phyloP scores from a whole-genome alignment of 2,888 invertebrate species.

The Galerucella calmariensis region DNA sequence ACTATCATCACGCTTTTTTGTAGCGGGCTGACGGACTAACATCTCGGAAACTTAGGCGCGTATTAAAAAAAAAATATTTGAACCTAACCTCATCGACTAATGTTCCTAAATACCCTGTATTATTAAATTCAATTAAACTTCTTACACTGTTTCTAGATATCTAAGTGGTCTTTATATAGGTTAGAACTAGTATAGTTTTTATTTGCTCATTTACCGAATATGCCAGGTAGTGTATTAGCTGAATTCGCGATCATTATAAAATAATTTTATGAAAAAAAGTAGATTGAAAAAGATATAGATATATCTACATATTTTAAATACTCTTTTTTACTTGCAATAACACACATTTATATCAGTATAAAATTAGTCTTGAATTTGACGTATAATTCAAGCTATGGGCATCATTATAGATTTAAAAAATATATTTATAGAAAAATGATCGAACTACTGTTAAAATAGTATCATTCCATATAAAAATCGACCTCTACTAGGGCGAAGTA shows the following conservation, averaged over 20 bases:
- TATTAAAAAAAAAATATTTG: no score
- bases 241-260: slow-evolving; percentile 30
- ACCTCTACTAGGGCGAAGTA: neutral
- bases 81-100: no score
- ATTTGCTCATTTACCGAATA: slow-evolving; percentile 38
- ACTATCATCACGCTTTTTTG: no score
- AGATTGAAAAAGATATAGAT: slow-evolving; percentile 35
- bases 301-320: slow-evolving; percentile 59
- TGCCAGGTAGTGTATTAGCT: slow-evolving; percentile 25
- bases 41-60: no score
- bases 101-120: neutral
- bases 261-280: slow-evolving; percentile 30
- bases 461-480: neutral
- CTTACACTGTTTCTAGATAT: neutral
- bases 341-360: slow-evolving; percentile 28
- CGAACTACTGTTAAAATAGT: no score
- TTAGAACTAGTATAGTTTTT: slow-evolving; percentile 27
- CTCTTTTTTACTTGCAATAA: slow-evolving; percentile 60
- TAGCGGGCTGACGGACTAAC: no score
- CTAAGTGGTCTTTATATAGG: slow-evolving; percentile 13
- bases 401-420: slow-evolving; percentile 16
- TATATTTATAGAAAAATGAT: neutral
- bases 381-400: slow-evolving; percentile 19
- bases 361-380: slow-evolving; percentile 10
- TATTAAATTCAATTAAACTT: neutral